These are phyloP conservation scores for Podarcis raffonei DNA, from an alignment of 2,113 vertebrate genomes.

Conservation along the genomic window DNA sequence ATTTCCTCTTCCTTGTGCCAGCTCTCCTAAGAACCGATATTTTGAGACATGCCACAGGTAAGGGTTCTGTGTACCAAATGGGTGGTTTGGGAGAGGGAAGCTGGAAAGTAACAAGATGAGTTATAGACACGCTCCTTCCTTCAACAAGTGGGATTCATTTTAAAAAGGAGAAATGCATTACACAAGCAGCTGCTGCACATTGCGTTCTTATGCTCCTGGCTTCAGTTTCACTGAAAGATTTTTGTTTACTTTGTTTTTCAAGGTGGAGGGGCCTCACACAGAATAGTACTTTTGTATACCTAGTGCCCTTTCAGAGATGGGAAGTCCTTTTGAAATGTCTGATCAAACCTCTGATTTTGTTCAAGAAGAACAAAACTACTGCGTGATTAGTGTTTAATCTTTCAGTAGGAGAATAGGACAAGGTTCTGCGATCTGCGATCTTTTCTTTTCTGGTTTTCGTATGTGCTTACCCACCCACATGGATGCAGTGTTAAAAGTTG, in stretches of 20 bases:
- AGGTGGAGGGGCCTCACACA: background rate
- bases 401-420: conserved; percentile 8
- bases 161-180: conserved; percentile 66
- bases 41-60: background rate
- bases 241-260: conserved; percentile 32
- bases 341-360: conserved; percentile 34
- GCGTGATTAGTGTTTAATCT: conserved; percentile 33
- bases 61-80: background rate
- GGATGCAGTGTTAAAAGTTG: conserved; percentile 30
- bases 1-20: background rate
- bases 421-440: conserved; percentile 8
- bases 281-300: background rate
- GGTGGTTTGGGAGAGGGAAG: background rate
- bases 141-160: background rate
- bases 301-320: background rate
- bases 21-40: background rate
- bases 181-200: conserved; percentile 54
- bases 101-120: background rate
- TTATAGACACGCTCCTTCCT: background rate
- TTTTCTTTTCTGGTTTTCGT: conserved; percentile 40
- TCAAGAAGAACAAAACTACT: conserved; percentile 37
- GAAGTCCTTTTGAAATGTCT: background rate
- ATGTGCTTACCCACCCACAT: background rate
- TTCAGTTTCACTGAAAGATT: conserved; percentile 70
- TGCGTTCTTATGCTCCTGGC: conserved; percentile 39